Evolutionary conservation across 2,888 invertebrate species (phyloP).

Genomic region (Colletes collaris): DNA sequence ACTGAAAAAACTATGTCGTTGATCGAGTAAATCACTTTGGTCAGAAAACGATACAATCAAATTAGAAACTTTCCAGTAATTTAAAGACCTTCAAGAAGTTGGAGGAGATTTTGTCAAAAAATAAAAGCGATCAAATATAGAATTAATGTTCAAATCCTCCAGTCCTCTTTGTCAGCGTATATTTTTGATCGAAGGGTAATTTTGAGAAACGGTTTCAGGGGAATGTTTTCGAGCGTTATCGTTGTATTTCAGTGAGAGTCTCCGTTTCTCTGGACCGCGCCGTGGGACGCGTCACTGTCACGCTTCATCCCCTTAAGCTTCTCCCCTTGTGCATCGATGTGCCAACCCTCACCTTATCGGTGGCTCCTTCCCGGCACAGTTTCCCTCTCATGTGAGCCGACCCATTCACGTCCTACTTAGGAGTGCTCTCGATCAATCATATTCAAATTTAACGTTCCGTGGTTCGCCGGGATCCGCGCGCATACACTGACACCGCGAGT

Average conservation of each 20-base stretch:
- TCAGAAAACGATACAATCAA: no score
- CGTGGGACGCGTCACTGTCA: conserved; percentile 62
- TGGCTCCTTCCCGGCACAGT: conserved; percentile 47
- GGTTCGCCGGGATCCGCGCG: conserved; percentile 38
- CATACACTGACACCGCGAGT: conserved; percentile 17
- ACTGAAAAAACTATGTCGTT: no score
- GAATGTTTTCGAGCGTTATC: conserved; percentile 24
- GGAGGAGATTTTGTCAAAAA: no score
- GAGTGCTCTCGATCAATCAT: conserved; percentile 79
- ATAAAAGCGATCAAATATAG: no score
- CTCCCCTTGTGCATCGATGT: conserved; percentile 12
- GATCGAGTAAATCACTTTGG: no score
- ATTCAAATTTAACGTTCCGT: conserved; percentile 72
- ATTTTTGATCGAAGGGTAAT: no score
- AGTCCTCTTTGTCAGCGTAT: no score
- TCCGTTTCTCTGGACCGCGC: conserved; percentile 33
- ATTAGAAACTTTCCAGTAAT: no score
- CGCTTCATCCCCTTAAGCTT: conserved; percentile 66
- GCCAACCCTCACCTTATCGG: conserved; percentile 42
- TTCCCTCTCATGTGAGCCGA: conserved; percentile 47
- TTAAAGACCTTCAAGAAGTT: no score
- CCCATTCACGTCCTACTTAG: conserved; percentile 72
- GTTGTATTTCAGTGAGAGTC: conserved; percentile 44
- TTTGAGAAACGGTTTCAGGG: no score
- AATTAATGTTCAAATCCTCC: no score